phyloP scores from a whole-genome alignment of 2,113 vertebrate species.

The Fregetta grallaria region DNA sequence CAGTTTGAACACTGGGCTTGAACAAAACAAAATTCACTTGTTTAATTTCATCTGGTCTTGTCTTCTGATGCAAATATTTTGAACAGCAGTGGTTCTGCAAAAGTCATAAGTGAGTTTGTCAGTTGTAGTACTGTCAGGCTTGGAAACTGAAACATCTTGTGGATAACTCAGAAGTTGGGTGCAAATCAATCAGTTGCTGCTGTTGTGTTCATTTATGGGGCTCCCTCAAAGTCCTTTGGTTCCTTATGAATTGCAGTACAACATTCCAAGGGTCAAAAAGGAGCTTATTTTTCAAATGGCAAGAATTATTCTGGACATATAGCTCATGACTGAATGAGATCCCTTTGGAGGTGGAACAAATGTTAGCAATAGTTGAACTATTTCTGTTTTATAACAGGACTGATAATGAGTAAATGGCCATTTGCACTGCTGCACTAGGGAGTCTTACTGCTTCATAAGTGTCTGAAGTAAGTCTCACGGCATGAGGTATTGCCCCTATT shows the following conservation, averaged over 20 bases:
- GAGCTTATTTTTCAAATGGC: neutral
- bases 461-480: neutral
- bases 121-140: neutral
- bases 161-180: neutral
- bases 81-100: neutral
- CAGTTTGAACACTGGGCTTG: neutral
- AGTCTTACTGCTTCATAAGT: neutral
- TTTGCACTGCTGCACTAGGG: neutral
- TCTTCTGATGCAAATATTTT: neutral
- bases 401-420: neutral
- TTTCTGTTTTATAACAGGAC: neutral
- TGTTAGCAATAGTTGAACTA: neutral
- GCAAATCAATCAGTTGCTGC: neutral
- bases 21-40: neutral
- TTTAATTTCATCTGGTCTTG: neutral
- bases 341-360: neutral
- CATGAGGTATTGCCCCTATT: neutral
- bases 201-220: neutral
- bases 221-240: neutral
- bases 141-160: neutral
- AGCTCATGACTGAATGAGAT: neutral
- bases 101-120: neutral
- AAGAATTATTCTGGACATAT: neutral
- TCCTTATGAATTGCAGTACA: neutral
- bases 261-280: neutral